Conservation (phyloP, 1,140 invertebrate genomes). For the Sarcophaga peregrina region DNA sequence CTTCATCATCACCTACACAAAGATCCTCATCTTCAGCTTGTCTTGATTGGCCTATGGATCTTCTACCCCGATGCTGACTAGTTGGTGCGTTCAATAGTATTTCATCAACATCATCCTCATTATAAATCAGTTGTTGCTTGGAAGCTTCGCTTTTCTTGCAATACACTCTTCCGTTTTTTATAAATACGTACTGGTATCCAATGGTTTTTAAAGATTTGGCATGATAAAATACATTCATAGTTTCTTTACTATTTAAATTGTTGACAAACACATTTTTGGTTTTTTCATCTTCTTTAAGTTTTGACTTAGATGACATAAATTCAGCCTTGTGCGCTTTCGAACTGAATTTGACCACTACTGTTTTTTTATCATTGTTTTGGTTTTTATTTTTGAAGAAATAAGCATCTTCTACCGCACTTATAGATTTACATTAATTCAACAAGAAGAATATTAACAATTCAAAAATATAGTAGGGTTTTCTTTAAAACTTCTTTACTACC, state of each 20-base stretch:
- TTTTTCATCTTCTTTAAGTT: neutral
- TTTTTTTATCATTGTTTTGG: neutral
- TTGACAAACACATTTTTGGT: neutral
- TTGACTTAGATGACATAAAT: neutral
- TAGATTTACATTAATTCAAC: neutral
- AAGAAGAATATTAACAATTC: no score
- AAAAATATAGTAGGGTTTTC: neutral
- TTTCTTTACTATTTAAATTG: neutral
- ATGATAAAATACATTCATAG: neutral
- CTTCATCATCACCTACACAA: no score
- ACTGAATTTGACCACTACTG: neutral
- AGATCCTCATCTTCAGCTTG: no score
- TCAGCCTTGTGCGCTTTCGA: neutral
- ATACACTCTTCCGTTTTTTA: neutral
- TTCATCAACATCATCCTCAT: neutral
- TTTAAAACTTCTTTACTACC: neutral
- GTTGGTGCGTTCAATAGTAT: neutral
- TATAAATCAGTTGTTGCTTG: neutral
- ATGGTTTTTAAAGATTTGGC: no score
- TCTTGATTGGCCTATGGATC: neutral
- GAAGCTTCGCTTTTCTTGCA: neutral
- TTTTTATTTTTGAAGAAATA: no score
- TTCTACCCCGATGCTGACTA: neutral
- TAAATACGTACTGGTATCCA: neutral
- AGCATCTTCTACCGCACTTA: neutral